Base-by-base conservation (phyloP, 2,888 invertebrate species). In the Lycocerus yunnanus region DNA sequence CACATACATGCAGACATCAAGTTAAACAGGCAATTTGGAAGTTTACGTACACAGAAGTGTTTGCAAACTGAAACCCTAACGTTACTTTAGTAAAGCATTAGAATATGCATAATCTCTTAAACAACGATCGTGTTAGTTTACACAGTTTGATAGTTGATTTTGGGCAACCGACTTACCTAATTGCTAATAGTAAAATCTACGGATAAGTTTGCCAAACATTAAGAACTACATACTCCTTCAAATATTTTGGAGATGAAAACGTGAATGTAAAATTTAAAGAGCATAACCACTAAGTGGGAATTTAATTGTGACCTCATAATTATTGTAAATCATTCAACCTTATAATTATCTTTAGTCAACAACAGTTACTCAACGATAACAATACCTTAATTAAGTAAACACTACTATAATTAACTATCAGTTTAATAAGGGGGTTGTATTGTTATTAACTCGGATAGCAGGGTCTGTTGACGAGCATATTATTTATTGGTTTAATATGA, bases 11-110 rank as follows among this genome's bases (percentile, higher is more conserved):
- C 16, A 71, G 63, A 71, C 68, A 58, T 72, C 20, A 66, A 65
- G 69, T 72, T 75, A 75, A 75, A 75, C 75, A 75, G 69, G 72
- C 75, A 75, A 72, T 72, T 75, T 72, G 75, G 71, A 75, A 75
- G 72, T 75, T 75, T 72, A 69, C 27, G 27, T 68, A 15, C 20
- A 59, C 21, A 74, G 67, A 71, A 68, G 67, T 61, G 73, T 73
- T 73, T 61, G 16, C 43, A 43, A 60, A 66, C 43, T 69, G 15
- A 67, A 71, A 58, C 74, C 69, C 69, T 20, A 61, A 63, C 67
- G 21, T 66, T 70, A 71, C 74, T 73, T 60, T 68, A 71, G 63
- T 71, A 68, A 70, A 71, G 65, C 67, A 65, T 66, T 74, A 68
- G 70, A 74, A 75, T 72, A 75, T 75, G 68, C 69, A 75, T 72